Evolutionary conservation across 2,797 vertebrate species (phyloP).

Genomic region (Melanotaenia pygmaea): DNA sequence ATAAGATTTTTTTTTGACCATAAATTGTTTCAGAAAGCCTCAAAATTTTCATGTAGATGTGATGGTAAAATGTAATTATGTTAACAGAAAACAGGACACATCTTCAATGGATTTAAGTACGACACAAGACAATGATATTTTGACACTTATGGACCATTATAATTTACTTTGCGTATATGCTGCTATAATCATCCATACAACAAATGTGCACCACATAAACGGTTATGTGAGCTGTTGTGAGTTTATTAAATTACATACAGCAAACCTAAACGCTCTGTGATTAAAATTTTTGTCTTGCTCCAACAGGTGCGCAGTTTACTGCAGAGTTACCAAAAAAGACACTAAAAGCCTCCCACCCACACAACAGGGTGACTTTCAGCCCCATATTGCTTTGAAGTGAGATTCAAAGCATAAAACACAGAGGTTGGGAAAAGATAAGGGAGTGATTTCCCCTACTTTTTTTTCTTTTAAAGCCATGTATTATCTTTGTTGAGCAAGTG

Average conservation of each 20-base stretch:
- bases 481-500: conserved; percentile 56
- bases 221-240: conserved; percentile 19
- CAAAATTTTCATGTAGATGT: background rate
- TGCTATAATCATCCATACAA: conserved; percentile 11
- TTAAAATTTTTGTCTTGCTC: conserved; percentile 55
- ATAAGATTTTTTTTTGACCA: background rate
- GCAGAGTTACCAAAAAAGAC: conserved; percentile 62
- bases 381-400: conserved; percentile 72
- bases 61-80: background rate
- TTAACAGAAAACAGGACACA: background rate
- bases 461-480: conserved; percentile 44
- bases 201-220: background rate
- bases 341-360: conserved; percentile 71
- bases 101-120: background rate
- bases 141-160: conserved; percentile 14
- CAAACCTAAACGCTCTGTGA: conserved; percentile 36
- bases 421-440: conserved; percentile 67
- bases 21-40: background rate
- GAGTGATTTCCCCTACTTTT: conserved; percentile 50
- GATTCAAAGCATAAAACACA: conserved; percentile 75
- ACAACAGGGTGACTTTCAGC: conserved; percentile 69
- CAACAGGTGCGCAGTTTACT: conserved; percentile 57
- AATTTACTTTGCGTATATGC: conserved; percentile 14
- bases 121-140: conserved; percentile 1
- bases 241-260: conserved; percentile 41